Percentiles rank a stretch among this genome's conserved stretches.
Evolutionary conservation across 1,140 invertebrate genomes (phyloP).

Genomic region (Rhopalosiphum maidis): DNA sequence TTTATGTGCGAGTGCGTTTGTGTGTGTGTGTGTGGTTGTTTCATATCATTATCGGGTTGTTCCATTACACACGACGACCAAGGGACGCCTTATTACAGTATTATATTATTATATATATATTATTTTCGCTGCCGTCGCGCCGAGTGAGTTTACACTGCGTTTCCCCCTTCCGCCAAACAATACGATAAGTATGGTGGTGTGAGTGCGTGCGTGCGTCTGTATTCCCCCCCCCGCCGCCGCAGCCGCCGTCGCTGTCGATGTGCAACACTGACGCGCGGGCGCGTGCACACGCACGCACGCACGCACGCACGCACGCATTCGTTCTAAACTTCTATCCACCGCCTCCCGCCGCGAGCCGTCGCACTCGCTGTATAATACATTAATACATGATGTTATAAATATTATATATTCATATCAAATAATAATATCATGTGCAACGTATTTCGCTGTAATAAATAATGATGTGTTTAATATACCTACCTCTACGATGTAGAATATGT

Average conservation of each 20-base stretch:
- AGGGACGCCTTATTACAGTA: constrained; percentile 45
- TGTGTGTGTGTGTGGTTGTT: constrained; percentile 15
- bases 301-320: not conserved
- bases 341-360: not conserved
- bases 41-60: constrained; percentile 45
- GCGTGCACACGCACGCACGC: not conserved
- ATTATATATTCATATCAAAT: too few species aligned
- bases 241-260: not conserved
- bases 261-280: not conserved
- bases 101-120: constrained; percentile 15
- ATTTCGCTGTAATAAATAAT: not conserved
- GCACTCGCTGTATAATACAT: not conserved
- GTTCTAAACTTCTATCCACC: not conserved
- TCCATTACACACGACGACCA: constrained; percentile 49
- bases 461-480: not conserved
- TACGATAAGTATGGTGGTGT: not conserved
- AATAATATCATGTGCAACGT: not conserved
- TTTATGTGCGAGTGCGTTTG: not conserved
- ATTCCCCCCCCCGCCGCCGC: not conserved
- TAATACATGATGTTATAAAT: not conserved
- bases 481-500: too few species aligned
- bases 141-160: not conserved
- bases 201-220: not conserved
- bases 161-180: not conserved
- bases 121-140: constrained; percentile 33